Evolutionary conservation across 2,113 vertebrate genomes (phyloP).

Genomic region (Sinocyclocheilus anshuiensis): DNA sequence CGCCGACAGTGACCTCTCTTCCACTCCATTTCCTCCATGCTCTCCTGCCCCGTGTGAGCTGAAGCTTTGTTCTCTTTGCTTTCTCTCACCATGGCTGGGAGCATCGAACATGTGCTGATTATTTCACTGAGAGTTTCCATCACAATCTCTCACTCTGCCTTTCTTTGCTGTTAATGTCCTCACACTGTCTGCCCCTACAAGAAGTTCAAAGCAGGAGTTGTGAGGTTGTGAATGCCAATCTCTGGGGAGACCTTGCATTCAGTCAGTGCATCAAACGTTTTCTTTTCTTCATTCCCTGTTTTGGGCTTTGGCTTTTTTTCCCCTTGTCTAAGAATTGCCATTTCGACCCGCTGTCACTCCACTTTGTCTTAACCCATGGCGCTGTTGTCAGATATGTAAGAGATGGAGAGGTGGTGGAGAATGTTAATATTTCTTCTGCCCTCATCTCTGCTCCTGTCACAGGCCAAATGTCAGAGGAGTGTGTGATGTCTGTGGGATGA

Average conservation of each 20-base stretch:
- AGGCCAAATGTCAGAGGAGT: slow-evolving; percentile 41
- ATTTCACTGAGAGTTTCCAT: slow-evolving; percentile 52
- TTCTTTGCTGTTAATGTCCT: neutral
- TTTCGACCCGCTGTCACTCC: slow-evolving; percentile 14
- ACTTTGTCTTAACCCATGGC: slow-evolving; percentile 36
- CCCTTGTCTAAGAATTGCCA: neutral
- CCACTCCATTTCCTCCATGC: slow-evolving; percentile 10
- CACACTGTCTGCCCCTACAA: slow-evolving; percentile 14
- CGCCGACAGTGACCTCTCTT: slow-evolving; percentile 12
- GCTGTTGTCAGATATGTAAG: slow-evolving; percentile 14
- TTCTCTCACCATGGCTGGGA: slow-evolving; percentile 26
- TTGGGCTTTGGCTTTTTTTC: neutral
- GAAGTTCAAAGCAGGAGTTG: slow-evolving; percentile 37
- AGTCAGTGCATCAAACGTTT: slow-evolving; percentile 10
- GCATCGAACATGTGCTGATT: slow-evolving; percentile 44
- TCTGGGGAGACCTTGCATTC: neutral
- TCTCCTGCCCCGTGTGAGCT: slow-evolving; percentile 16
- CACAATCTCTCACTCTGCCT: slow-evolving; percentile 37
- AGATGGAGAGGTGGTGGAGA: slow-evolving; percentile 8
- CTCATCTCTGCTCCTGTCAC: neutral
- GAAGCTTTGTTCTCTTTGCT: slow-evolving; percentile 36
- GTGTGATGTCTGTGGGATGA: slow-evolving; percentile 8
- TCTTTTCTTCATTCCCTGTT: neutral
- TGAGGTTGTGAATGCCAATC: slow-evolving; percentile 19
- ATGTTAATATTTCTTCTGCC: slow-evolving; percentile 6